Conservation (phyloP, 2,113 vertebrate species). For the Corythoichthys haematopterus region DNA sequence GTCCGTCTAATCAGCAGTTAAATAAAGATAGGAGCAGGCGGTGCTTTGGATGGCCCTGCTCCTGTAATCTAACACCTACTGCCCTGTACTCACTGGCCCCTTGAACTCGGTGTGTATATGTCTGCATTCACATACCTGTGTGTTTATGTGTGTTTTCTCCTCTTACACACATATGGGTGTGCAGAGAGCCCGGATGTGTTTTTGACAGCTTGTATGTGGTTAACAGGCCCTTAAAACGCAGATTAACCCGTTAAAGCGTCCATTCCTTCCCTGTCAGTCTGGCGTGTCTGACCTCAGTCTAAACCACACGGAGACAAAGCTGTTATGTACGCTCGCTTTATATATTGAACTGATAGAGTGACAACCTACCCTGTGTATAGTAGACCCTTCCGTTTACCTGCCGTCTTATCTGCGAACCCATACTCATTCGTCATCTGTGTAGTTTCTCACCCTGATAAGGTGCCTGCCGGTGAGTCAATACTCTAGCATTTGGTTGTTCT, state of each 20-base stretch:
- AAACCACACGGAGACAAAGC: constrained; percentile 48
- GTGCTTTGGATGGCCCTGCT: constrained; percentile 56
- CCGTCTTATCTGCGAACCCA: constrained; percentile 56
- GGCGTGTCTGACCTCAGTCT: constrained; percentile 49
- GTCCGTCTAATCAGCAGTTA: constrained; percentile 60
- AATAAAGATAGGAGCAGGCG: constrained; percentile 67
- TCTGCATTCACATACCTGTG: constrained; percentile 26
- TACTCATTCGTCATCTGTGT: constrained; percentile 62
- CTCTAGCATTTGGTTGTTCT: constrained; percentile 54
- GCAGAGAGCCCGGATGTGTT: constrained; percentile 37
- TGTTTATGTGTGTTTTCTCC: constrained; percentile 38
- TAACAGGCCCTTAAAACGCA: constrained; percentile 55
- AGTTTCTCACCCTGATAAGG: constrained; percentile 69
- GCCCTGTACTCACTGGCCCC: constrained; percentile 57
- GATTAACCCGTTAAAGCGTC: constrained; percentile 57
- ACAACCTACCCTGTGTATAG: constrained; percentile 40
- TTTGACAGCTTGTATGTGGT: constrained; percentile 59
- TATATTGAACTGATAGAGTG: constrained; percentile 33
- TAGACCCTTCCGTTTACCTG: constrained; percentile 61
- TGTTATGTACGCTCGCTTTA: constrained; percentile 41
- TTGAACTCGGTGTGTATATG: constrained; percentile 33
- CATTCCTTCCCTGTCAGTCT: constrained; percentile 38
- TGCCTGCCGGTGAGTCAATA: constrained; percentile 58
- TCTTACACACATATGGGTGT: constrained; percentile 30
- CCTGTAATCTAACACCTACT: constrained; percentile 68